A percentile compares a stretch with the other conserved stretches of the same genome.
phyloP scores from a whole-genome alignment of 2,888 invertebrate genomes.

The Phorcus lineatus region DNA sequence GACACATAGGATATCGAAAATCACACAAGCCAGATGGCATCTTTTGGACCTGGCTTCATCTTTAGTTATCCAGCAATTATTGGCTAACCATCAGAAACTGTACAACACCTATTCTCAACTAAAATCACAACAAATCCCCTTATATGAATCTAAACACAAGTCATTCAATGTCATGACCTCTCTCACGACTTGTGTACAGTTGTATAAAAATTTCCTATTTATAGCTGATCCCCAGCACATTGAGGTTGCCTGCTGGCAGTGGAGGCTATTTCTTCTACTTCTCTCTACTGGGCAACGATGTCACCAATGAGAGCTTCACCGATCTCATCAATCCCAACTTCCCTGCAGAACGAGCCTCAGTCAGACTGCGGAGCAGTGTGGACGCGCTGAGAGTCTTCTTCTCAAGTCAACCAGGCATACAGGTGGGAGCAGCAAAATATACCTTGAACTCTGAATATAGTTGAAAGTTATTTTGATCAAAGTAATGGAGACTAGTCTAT shows the following conservation, averaged over 20 bases:
- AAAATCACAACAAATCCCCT: too few relatives aligned
- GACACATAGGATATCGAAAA: too few relatives aligned
- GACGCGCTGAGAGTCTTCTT: constrained; percentile 73
- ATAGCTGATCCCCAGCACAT: constrained; percentile 70
- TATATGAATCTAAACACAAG: neutral
- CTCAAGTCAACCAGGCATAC: constrained; percentile 71
- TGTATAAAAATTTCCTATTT: constrained; percentile 25
- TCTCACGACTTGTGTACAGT: neutral
- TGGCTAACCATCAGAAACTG: too few relatives aligned
- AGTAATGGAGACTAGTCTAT: too few relatives aligned
- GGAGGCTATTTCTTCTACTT: constrained; percentile 76
- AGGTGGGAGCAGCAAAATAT: constrained; percentile 57
- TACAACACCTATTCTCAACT: neutral
- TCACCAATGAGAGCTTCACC: constrained; percentile 74
- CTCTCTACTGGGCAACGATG: constrained; percentile 76
- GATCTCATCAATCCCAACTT: constrained; percentile 75
- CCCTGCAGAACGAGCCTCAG: constrained; percentile 75
- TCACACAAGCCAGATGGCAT: too few relatives aligned
- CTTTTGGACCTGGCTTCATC: too few relatives aligned
- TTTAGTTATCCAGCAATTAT: too few relatives aligned
- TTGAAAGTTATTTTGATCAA: too few relatives aligned
- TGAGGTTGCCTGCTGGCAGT: constrained; percentile 60
- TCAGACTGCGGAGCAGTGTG: constrained; percentile 73
- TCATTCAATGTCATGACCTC: neutral
- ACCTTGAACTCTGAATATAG: too few relatives aligned